Evolutionary conservation across 2,797 vertebrate genomes (phyloP), one percentile per base, ranked within the genome.

Genomic region (Enteromius unitaeniatus): DNA sequence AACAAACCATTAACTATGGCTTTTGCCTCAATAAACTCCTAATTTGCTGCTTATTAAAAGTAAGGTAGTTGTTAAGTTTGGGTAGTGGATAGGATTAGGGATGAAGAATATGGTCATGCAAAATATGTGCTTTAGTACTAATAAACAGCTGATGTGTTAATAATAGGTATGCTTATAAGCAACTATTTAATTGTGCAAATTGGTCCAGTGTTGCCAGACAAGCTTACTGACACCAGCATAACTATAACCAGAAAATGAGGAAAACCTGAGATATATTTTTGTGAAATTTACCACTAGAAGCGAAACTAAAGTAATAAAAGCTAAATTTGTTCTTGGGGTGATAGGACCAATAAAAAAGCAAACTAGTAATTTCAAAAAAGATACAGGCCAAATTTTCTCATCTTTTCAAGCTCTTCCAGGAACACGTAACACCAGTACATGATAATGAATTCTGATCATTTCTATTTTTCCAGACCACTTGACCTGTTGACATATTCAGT

Each of bases 381-480:
- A 49, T 64, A 78, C 42, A 21, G 5, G 10, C 11, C 19, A 1
- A 78, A 51, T 51, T 17, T 28, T 9, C 42, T 67, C 34, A 51
- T 79, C 45, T 6, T 26, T 60, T 49, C 14, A 23, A 64, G 76
- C n/a, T 77, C 81, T 77, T 34, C n/a, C 37, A 78, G 78, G 77
- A 85, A 74, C 81, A 74, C 67, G 69, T 73, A 69, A 53, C 65
- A 47, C 58, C 47, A 55, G 86, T 26, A 65, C 47, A 80, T 45
- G 55, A 83, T 75, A 81, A 69, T n/a, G 58, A 45, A 84, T 87
- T 82, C 73, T 84, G 83, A 87, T 85, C 62, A 81, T 83, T 77
- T 53, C 73, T 83, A 55, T 83, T 85, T 82, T 85, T 87, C 81
- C 55, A 65, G 77, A 74, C 77, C 84, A 83, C 86, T 82, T 85